Evolutionary conservation across 2,797 vertebrate species (phyloP).

Genomic region (Tenualosa ilisha): DNA sequence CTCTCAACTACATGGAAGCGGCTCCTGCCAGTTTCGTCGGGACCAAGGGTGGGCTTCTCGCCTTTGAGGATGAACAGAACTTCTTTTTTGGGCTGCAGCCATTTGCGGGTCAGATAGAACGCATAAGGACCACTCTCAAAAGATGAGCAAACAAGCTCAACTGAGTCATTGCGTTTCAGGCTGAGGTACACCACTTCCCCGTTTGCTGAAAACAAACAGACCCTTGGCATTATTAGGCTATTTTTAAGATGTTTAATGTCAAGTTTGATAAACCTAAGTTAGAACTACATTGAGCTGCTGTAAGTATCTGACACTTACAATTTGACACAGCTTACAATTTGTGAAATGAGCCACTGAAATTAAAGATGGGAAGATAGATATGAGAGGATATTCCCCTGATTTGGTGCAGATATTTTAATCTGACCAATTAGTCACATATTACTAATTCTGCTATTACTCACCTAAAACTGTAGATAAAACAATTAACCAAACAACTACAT

Average conservation of each 20-base stretch:
- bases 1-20: constrained; percentile 54
- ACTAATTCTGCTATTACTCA: background rate
- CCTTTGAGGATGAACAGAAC: constrained; percentile 56
- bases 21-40: fast-evolving
- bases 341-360: background rate
- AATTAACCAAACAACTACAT: background rate
- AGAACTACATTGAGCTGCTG: background rate
- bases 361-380: background rate
- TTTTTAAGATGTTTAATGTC: background rate
- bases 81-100: fast-evolving
- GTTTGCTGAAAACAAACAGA: constrained; percentile 43
- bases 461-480: background rate
- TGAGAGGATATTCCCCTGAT: background rate
- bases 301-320: no score
- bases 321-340: no score
- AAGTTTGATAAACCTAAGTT: background rate
- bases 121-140: constrained; percentile 26
- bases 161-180: constrained; percentile 54
- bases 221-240: background rate
- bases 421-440: background rate
- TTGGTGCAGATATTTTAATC: background rate
- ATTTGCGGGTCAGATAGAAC: constrained; percentile 62
- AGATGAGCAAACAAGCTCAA: constrained; percentile 57
- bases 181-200: constrained; percentile 57
- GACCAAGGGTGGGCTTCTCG: fast-evolving